phyloP scores from a whole-genome alignment of 1,140 invertebrate genomes.

The Pseudomyrmex pallidus region DNA sequence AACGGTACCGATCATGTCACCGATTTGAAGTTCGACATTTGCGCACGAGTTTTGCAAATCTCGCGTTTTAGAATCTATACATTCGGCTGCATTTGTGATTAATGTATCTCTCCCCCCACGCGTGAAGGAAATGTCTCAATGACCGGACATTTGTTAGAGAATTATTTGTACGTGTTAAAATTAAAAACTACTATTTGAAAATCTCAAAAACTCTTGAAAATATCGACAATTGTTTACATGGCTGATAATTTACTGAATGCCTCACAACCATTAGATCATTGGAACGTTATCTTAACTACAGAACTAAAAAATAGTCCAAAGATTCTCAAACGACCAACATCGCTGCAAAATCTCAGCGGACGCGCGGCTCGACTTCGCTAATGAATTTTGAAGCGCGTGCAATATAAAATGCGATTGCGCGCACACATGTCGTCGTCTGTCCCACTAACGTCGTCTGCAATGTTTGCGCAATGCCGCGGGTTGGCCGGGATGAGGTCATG shows the following conservation, averaged over 20 bases:
- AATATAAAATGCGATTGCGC: slow-evolving; percentile 34
- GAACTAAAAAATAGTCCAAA: no score
- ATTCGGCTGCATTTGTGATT: no score
- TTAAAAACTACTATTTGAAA: no score
- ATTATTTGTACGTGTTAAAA: no score
- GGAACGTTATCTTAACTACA: no score
- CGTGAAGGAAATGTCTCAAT: not conserved
- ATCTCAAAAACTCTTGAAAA: no score
- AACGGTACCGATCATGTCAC: slow-evolving; percentile 78
- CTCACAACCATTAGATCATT: no score
- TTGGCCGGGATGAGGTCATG: slow-evolving; percentile 68
- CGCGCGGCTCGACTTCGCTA: slow-evolving; percentile 1
- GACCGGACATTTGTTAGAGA: no score
- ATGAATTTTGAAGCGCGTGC: slow-evolving; percentile 12
- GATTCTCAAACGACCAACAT: not conserved
- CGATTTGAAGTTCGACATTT: slow-evolving; percentile 39
- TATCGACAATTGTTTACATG: no score
- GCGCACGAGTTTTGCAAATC: not conserved
- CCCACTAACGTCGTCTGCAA: slow-evolving; percentile 31
- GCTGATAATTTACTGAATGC: no score
- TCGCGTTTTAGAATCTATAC: not conserved
- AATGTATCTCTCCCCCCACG: no score
- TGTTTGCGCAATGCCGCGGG: slow-evolving; percentile 51
- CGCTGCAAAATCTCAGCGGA: not conserved
- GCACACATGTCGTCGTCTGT: slow-evolving; percentile 23